Base-by-base conservation (phyloP, 2,888 invertebrate species). In the Suillia variegata region DNA sequence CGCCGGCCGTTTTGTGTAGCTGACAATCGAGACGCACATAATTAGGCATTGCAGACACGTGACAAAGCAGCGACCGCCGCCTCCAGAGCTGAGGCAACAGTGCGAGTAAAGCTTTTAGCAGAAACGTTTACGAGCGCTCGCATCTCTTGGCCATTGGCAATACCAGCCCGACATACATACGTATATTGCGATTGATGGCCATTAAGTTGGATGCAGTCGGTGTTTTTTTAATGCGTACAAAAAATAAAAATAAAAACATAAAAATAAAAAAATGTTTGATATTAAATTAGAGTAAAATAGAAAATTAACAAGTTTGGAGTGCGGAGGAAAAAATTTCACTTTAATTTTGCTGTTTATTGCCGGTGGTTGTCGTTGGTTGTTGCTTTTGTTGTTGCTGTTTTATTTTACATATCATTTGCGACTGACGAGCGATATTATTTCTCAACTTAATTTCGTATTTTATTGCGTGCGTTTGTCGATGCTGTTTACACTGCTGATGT, bases 281-380 rank as follows among this genome's bases (percentile, higher is more conserved):
- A 63, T 71, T 67, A 70, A 76, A 77, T 73, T 77, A 70, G 71
- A 74, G 73, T 77, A 73, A 73, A 75, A 71, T 75, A 73, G 75
- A 73, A 74, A 77, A 76, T 70, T 73, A 71, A 74, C 74, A 70
- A 70, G 76, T 76, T 76, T 74, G 64, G 63, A 67, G 59, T n/a
- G n/a, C 63, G 60, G 61, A 58, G 56, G 54, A 61, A 68, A 66
- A 73, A 75, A 69, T 76, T 76, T 76, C 70, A 73, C 74, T 75
- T 74, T 67, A 68, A 69, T 73, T 71, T 71, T 70, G 67, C 71
- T n/a, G 33, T 24, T 38, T 17, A 45, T 48, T 24, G 50, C 47
- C 20, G 20, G 13, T 26, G 26, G 45, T 42, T 38, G 22, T 12
- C 24, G 67, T 17, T 45, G 45, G 45, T 20, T 45, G 45, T 13